These are phyloP conservation scores for Fregetta grallaria DNA, from an alignment of 2,113 vertebrate species.

Conservation along the genomic window DNA sequence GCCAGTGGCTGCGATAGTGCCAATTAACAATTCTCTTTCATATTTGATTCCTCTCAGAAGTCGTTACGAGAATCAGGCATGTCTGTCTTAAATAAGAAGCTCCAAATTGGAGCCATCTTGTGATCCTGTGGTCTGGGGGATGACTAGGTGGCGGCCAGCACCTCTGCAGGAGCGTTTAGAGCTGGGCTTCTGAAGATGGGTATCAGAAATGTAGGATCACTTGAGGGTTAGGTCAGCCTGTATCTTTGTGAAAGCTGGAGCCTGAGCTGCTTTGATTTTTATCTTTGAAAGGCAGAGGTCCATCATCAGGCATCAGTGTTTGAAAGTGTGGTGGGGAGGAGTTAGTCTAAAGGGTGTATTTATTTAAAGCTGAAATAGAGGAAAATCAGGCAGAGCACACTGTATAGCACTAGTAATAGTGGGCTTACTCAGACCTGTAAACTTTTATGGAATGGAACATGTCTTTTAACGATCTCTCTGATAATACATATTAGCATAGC, in stretches of 20 bases:
- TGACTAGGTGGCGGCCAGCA: neutral
- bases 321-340: neutral
- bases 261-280: neutral
- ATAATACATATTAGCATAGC: neutral
- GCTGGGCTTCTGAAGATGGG: neutral
- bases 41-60: neutral
- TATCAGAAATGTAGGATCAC: neutral
- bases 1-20: neutral
- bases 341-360: neutral
- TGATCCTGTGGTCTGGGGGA: neutral
- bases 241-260: neutral
- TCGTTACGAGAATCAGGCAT: neutral
- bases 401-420: neutral
- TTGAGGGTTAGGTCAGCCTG: neutral
- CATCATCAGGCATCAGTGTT: neutral
- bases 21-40: neutral
- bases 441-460: neutral
- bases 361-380: neutral
- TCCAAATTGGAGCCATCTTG: neutral
- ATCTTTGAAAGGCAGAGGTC: neutral
- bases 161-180: neutral
- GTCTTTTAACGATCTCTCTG: neutral
- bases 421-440: neutral
- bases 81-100: neutral
- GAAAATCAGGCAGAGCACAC: neutral